Conservation (phyloP, 2,888 invertebrate species). For the Diogma glabrata region DNA sequence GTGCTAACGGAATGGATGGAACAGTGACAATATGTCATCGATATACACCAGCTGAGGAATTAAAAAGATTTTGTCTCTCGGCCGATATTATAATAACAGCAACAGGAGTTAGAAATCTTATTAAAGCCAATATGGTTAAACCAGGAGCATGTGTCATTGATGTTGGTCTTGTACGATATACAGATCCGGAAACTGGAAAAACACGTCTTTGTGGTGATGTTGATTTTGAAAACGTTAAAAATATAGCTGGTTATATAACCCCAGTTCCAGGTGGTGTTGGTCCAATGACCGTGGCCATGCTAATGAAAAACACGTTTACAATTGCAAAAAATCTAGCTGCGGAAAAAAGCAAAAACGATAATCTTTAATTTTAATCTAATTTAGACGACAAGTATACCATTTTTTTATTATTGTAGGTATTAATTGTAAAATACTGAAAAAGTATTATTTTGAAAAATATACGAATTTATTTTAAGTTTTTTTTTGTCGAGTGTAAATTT, state of each 20-base stretch:
- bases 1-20: slow-evolving; percentile 66
- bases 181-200: slow-evolving; percentile 49
- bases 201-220: slow-evolving; percentile 77
- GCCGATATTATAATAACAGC: slow-evolving; percentile 37
- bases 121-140: slow-evolving; percentile 76
- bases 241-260: slow-evolving; percentile 74
- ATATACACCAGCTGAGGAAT: slow-evolving; percentile 66
- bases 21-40: slow-evolving; percentile 86
- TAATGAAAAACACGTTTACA: slow-evolving; percentile 78
- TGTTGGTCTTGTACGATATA: slow-evolving; percentile 70
- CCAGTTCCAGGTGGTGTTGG: slow-evolving; percentile 90
- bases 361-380: no score
- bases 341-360: no score
- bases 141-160: slow-evolving; percentile 81
- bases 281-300: slow-evolving; percentile 89
- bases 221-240: slow-evolving; percentile 70
- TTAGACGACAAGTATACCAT: no score
- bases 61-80: slow-evolving; percentile 49
- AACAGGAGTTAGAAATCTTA: slow-evolving; percentile 57
- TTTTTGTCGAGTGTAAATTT: no score
- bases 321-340: slow-evolving; percentile 48
- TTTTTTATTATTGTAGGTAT: no score
- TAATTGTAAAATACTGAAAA: no score
- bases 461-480: no score
- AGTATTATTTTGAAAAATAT: no score